Conservation (phyloP, 2,797 vertebrate species). For the Tympanoctomys barrerae region DNA sequence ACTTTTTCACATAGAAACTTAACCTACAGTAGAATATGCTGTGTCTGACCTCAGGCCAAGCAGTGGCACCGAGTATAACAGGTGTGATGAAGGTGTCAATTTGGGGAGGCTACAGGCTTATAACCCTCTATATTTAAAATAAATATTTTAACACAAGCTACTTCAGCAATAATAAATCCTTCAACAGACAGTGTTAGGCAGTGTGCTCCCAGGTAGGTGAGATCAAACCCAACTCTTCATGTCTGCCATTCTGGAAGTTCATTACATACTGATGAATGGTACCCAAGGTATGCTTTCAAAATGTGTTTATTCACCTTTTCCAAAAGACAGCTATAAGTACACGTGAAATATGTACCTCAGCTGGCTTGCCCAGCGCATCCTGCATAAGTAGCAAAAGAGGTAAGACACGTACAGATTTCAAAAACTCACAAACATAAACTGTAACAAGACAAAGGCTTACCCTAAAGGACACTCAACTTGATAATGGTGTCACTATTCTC, state of each 20-base stretch:
- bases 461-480: slow-evolving; percentile 72
- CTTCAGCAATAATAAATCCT: slow-evolving; percentile 65
- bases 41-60: slow-evolving; percentile 1
- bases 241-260: slow-evolving; percentile 66
- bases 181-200: slow-evolving; percentile 45
- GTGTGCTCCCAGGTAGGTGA: slow-evolving; percentile 56
- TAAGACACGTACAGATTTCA: slow-evolving; percentile 74
- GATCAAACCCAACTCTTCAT: slow-evolving; percentile 45
- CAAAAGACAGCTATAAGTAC: slow-evolving; percentile 62
- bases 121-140: slow-evolving; percentile 42
- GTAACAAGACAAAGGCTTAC: slow-evolving; percentile 72
- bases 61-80: slow-evolving; percentile 29
- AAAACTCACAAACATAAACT: slow-evolving; percentile 60
- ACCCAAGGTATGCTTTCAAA: slow-evolving; percentile 68
- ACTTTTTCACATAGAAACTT: slow-evolving; percentile 35
- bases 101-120: slow-evolving; percentile 31
- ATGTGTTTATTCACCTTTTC: slow-evolving; percentile 54
- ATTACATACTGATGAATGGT: slow-evolving; percentile 9
- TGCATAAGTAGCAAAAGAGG: slow-evolving; percentile 73
- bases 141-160: slow-evolving; percentile 68
- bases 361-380: slow-evolving; percentile 25
- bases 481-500: slow-evolving; percentile 71
- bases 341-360: slow-evolving; percentile 71
- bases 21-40: slow-evolving; percentile 34
- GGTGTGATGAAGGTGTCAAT: slow-evolving; percentile 55